Base-by-base conservation (phyloP, 2,113 vertebrate species). In the Grantiella picta region DNA sequence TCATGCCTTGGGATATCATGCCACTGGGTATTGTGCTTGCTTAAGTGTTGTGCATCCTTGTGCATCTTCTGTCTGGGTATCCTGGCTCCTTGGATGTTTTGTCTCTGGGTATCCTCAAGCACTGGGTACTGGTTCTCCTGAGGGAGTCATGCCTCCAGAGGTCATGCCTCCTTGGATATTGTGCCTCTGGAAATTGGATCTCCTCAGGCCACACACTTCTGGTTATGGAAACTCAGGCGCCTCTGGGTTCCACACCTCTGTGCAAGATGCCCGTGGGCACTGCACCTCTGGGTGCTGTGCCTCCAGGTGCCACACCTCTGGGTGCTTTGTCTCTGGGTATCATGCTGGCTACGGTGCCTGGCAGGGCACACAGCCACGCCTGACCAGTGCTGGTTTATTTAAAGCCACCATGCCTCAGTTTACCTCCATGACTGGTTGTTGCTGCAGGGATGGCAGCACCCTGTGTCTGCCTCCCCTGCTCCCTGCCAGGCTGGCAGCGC, bases 381-480 rank as follows among this genome's bases (percentile, higher is more conserved):
- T 50, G 38, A 40, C 20, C 15, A 5, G 44, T 9, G 16, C 45
- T 47, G 12, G 19, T 29, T 19, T 38, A 20, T 84, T 84, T 78
- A 78, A 77, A 82, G 25, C 12, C 11, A 6, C 17, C 1, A 0
- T 45, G 27, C 52, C 57, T 86, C 38, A 31, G 23, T 89, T 75
- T 87, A 33, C 44, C 60, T 31, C 66, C 7, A 0, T 4, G 22
- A 21, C 0, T 0, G 10, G 14, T 29, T 47, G 53, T 14, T 86
- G 80, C 16, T 75, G 35, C 44, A 38, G 57, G 25, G 61, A 11
- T 33, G 3, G 3, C 45, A 33, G 13, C 23, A 40, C 12, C 21
- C 12, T 7, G 4, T 8, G 17, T 15, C 29, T 78, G 27, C 33
- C 27, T 88, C 22, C n/a, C 27, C 16, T 36, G 24, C 56, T 73